phyloP scores from a whole-genome alignment of 2,888 invertebrate genomes.

The Netelia inedita region DNA sequence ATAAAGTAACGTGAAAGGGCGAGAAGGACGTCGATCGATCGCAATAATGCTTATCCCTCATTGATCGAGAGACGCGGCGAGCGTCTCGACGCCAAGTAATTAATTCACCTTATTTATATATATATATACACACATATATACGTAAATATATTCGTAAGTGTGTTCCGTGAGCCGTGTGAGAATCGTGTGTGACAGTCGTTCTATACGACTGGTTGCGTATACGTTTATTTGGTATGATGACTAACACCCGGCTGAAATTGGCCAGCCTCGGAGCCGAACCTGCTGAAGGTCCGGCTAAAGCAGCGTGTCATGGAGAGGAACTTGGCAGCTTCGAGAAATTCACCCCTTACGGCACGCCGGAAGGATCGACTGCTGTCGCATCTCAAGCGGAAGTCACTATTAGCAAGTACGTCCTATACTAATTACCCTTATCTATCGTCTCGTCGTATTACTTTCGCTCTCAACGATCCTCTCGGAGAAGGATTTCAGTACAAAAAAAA shows the following conservation, averaged over 20 bases:
- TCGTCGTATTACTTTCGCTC: not conserved
- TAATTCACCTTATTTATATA: not conserved
- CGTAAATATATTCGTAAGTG: slow-evolving; percentile 52
- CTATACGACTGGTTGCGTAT: slow-evolving; percentile 63
- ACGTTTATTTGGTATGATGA: slow-evolving; percentile 78
- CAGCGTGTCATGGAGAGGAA: slow-evolving; percentile 97
- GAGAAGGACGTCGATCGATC: slow-evolving; percentile 61
- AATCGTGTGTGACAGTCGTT: slow-evolving; percentile 61
- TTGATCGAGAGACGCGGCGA: not conserved
- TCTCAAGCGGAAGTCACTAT: slow-evolving; percentile 90
- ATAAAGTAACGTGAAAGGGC: not conserved
- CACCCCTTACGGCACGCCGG: slow-evolving; percentile 94
- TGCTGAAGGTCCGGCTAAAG: slow-evolving; percentile 96
- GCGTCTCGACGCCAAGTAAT: not conserved
- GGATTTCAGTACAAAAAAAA: not conserved
- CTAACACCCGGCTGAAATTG: slow-evolving; percentile 84
- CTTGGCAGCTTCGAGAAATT: slow-evolving; percentile 89
- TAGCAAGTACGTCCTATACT: slow-evolving; percentile 86
- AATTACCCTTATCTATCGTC: slow-evolving; percentile 68
- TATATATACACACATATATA: slow-evolving; percentile 25
- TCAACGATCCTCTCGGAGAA: not conserved
- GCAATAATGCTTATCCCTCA: slow-evolving; percentile 51
- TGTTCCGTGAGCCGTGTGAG: slow-evolving; percentile 49
- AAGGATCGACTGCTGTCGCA: slow-evolving; percentile 92
- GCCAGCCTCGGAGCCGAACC: slow-evolving; percentile 98